Evolutionary conservation across 2,888 invertebrate species (phyloP).

Genomic region (Archips crataeganus): DNA sequence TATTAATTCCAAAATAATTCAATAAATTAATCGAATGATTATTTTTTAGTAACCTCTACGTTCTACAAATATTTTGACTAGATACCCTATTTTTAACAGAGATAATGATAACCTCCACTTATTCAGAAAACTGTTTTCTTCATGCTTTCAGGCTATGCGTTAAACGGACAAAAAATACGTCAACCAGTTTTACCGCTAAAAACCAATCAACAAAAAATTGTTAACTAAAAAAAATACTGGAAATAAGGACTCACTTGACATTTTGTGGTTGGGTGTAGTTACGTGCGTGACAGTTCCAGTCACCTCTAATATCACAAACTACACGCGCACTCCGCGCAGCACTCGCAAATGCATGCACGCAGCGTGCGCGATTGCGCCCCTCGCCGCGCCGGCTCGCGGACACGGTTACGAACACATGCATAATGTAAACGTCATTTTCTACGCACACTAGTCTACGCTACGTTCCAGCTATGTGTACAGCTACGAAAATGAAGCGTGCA

Average conservation of each 20-base stretch:
- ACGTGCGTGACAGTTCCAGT: constrained; percentile 77
- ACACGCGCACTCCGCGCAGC: constrained; percentile 79
- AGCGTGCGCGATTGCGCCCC: constrained; percentile 60
- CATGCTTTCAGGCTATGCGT: background rate
- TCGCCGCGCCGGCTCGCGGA: constrained; percentile 52
- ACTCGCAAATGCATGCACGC: constrained; percentile 74
- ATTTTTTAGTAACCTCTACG: background rate
- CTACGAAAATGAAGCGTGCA: constrained; percentile 17
- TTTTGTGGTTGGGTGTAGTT: constrained; percentile 79
- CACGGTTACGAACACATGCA: constrained; percentile 57
- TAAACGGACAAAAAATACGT: background rate
- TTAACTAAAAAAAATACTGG: constrained; percentile 2
- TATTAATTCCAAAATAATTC: background rate
- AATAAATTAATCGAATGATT: background rate
- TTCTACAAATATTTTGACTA: constrained; percentile 13
- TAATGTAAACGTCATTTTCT: constrained; percentile 48
- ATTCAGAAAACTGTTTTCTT: background rate
- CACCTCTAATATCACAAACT: constrained; percentile 76
- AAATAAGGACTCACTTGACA: constrained; percentile 75
- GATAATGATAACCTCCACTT: constrained; percentile 33
- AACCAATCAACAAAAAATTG: background rate
- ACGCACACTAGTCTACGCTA: constrained; percentile 50
- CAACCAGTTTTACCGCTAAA: background rate
- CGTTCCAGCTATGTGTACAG: constrained; percentile 45
- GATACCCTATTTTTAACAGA: constrained; percentile 25